A percentile compares a stretch with the other conserved stretches of the same genome.
phyloP scores from a whole-genome alignment of 2,113 vertebrate species.

The Bettongia penicillata region DNA sequence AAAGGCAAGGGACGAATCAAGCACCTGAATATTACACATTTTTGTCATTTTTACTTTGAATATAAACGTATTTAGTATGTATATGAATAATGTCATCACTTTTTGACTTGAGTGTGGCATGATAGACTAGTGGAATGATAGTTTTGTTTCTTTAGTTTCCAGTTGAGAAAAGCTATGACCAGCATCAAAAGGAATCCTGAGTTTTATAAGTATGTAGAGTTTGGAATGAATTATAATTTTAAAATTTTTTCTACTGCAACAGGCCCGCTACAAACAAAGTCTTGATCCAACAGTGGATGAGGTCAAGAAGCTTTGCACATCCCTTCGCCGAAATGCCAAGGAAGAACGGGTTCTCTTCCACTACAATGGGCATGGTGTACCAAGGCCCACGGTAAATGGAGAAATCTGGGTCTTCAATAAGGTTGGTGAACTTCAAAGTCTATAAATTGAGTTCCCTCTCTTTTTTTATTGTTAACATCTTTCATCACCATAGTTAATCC shows the following conservation, averaged over 20 bases:
- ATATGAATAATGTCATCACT: not conserved
- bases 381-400: conserved; percentile 96
- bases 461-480: not conserved
- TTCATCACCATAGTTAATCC: not conserved
- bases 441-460: rapidly evolving
- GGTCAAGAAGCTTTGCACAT: conserved; percentile 98
- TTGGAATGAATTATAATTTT: not conserved
- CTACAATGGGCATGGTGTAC: conserved; percentile 99
- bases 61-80: not conserved
- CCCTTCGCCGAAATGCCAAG: conserved; percentile 95
- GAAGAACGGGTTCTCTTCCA: conserved; percentile 98
- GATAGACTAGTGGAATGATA: not conserved
- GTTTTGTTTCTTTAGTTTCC: not conserved
- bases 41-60: not conserved
- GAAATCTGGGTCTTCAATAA: conserved; percentile 99
- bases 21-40: not conserved
- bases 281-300: conserved; percentile 98
- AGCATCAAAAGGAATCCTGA: not conserved
- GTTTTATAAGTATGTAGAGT: not conserved
- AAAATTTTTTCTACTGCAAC: conserved; percentile 6
- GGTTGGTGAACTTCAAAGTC: conserved; percentile 80
- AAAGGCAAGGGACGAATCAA: not conserved
- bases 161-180: not conserved
- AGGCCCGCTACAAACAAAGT: conserved; percentile 99
- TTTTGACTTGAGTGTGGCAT: not conserved